Percentiles rank a stretch among this genome's conserved stretches.
Conservation (phyloP, 2,888 invertebrate species). For the Ypsolopha sequella region DNA sequence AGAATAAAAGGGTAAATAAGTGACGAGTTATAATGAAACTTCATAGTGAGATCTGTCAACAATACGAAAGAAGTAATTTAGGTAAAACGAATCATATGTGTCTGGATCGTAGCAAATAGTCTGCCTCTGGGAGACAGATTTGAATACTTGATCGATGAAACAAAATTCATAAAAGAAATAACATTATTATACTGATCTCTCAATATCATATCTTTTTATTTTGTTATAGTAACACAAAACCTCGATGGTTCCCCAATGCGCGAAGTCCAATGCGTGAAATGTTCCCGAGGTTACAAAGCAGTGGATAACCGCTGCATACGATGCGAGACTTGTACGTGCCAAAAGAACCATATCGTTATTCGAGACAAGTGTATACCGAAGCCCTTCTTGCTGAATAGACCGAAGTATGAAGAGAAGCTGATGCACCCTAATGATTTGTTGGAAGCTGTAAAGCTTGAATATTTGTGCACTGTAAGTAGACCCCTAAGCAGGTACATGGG, state of each 20-base stretch:
- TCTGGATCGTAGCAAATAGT: no score
- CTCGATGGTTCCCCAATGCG: conserved; percentile 48
- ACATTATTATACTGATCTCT: no score
- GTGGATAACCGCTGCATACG: conserved; percentile 33
- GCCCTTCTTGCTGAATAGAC: conserved; percentile 33
- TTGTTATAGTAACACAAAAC: conserved; percentile 45
- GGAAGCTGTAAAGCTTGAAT: conserved; percentile 47
- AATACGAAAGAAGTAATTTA: no score
- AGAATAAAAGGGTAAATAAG: no score
- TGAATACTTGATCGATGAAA: no score
- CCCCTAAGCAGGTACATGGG: no score
- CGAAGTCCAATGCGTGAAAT: conserved; percentile 54
- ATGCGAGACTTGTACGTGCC: conserved; percentile 41
- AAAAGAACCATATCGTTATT: conserved; percentile 31
- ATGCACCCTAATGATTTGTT: conserved; percentile 36
- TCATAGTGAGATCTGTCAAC: no score
- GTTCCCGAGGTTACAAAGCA: conserved; percentile 40
- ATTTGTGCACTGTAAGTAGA: conserved; percentile 45
- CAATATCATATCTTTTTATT: no score
- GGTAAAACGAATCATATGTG: no score
- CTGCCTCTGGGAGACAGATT: no score
- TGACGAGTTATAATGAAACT: no score
- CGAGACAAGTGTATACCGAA: conserved; percentile 40
- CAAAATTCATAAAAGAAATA: no score
- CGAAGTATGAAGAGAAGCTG: conserved; percentile 36